Percentiles rank a stretch among this genome's conserved stretches.
These are phyloP conservation scores for Petrocephalus microphthalmus DNA, from an alignment of 2,113 vertebrate genomes.

Conservation along the genomic window DNA sequence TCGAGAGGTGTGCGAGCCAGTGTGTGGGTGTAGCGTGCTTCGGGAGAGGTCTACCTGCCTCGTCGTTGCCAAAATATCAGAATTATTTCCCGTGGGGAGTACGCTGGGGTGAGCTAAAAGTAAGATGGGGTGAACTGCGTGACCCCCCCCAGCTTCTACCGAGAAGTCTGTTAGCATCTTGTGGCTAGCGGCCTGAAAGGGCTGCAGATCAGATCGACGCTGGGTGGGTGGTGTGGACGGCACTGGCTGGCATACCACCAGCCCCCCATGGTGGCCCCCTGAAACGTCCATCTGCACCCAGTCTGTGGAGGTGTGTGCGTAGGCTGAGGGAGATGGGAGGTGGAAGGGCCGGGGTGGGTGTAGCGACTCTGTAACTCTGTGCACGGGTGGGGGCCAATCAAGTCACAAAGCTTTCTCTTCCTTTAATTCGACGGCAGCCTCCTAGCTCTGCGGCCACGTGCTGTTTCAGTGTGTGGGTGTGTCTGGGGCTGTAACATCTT, in stretches of 20 bases:
- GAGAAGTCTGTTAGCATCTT: neutral
- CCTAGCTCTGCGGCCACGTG: slow-evolving; percentile 57
- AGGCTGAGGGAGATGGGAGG: neutral
- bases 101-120: neutral
- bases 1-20: slow-evolving; percentile 29
- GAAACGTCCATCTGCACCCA: slow-evolving; percentile 7
- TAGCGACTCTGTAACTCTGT: slow-evolving; percentile 32
- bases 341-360: neutral
- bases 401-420: neutral
- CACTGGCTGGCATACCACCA: neutral
- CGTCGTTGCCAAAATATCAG: slow-evolving; percentile 9
- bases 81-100: neutral
- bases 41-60: slow-evolving; percentile 20
- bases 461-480: slow-evolving; percentile 70
- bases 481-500: slow-evolving; percentile 44
- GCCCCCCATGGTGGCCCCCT: neutral
- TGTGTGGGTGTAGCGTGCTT: slow-evolving; percentile 36
- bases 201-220: neutral
- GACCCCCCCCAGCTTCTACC: neutral
- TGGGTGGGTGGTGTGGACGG: neutral
- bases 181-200: neutral
- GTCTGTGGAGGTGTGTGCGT: slow-evolving; percentile 17
- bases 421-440: slow-evolving; percentile 36
- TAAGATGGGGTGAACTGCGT: neutral
- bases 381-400: slow-evolving; percentile 28